Conservation (phyloP, 2,888 invertebrate species). For the Meiosimyza decipiens region DNA sequence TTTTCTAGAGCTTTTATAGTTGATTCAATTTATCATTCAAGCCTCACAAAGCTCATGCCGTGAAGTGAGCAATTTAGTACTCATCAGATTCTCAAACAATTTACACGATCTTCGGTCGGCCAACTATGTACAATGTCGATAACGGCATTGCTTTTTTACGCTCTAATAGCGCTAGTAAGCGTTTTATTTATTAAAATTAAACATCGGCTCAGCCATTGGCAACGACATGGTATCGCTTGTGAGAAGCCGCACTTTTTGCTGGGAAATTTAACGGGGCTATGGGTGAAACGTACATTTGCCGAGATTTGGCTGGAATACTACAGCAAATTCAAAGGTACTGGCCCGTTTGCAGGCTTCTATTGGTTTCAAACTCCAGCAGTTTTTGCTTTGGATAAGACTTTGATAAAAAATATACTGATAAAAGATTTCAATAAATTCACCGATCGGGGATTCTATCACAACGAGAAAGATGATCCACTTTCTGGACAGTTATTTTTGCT, state of each 20-base stretch:
- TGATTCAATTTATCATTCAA: too few species aligned
- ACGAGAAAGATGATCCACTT: conserved; percentile 45
- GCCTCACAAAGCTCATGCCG: too few species aligned
- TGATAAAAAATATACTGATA: conserved; percentile 44
- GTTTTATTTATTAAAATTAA: background rate
- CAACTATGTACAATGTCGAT: conserved; percentile 11
- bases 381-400: conserved; percentile 41
- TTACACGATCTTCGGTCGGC: too few species aligned
- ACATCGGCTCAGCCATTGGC: conserved; percentile 38
- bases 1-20: too few species aligned
- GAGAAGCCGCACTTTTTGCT: conserved; percentile 42
- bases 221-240: conserved; percentile 40
- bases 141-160: background rate
- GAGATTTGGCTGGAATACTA: conserved; percentile 49
- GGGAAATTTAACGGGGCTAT: conserved; percentile 41
- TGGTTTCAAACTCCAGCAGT: conserved; percentile 49
- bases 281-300: conserved; percentile 33
- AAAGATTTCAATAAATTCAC: conserved; percentile 46
- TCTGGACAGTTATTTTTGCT: conserved; percentile 49
- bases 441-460: conserved; percentile 45
- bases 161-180: background rate
- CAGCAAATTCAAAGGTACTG: conserved; percentile 50
- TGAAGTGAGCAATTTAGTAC: too few species aligned
- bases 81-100: too few species aligned
- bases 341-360: conserved; percentile 59